phyloP scores from a whole-genome alignment of 2,797 vertebrate genomes.

The Balearica regulorum region DNA sequence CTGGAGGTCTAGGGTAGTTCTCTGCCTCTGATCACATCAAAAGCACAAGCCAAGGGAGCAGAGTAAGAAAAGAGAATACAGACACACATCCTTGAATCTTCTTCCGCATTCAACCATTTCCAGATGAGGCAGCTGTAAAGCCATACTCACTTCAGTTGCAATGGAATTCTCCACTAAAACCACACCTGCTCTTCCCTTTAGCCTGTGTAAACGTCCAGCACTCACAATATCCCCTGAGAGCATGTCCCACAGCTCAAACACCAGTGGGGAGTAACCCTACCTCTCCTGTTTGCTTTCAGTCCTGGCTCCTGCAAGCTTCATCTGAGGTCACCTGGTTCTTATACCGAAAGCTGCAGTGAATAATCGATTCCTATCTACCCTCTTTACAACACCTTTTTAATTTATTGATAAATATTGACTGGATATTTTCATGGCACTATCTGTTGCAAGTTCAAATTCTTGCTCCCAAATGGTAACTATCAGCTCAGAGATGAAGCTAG shows the following conservation, averaged over 20 bases:
- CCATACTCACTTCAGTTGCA: background rate
- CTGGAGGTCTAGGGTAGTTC: background rate
- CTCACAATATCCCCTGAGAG: background rate
- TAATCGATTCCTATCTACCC: background rate
- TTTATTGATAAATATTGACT: background rate
- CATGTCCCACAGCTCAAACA: background rate
- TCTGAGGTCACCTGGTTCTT: background rate
- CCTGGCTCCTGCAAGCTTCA: background rate
- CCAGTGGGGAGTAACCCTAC: background rate
- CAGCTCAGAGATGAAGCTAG: background rate
- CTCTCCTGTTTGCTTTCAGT: background rate
- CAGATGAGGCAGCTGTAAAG: background rate
- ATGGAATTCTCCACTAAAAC: background rate
- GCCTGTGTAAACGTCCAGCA: background rate
- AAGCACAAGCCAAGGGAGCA: background rate
- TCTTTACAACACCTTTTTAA: background rate
- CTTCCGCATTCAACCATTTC: background rate
- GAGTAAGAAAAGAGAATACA: background rate
- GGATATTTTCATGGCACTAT: background rate
- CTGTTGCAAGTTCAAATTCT: background rate
- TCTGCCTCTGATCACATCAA: background rate
- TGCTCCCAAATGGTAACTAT: background rate
- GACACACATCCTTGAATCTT: background rate
- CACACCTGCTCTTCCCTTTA: background rate
- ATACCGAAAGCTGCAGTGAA: background rate